Evolutionary conservation across 2,888 invertebrate species (phyloP).

Genomic region (Melinopterus prodromus): DNA sequence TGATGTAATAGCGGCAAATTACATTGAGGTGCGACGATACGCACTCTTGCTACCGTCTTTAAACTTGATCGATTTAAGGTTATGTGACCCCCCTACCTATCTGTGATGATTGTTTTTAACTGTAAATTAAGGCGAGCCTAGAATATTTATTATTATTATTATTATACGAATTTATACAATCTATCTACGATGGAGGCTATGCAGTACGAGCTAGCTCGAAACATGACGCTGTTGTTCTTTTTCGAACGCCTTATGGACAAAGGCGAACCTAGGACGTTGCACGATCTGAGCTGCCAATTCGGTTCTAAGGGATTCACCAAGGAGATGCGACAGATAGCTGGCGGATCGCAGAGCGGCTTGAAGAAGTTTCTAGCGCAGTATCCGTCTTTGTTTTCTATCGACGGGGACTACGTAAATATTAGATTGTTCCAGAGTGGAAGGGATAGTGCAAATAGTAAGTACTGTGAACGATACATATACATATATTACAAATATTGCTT

Average conservation of each 20-base stretch:
- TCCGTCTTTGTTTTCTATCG: conserved; percentile 94
- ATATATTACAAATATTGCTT: too few relatives aligned
- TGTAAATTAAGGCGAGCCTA: conserved; percentile 26
- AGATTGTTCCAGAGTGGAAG: conserved; percentile 78
- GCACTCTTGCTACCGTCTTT: not conserved
- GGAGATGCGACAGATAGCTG: conserved; percentile 96
- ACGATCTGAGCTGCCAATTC: conserved; percentile 98
- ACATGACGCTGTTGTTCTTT: conserved; percentile 97
- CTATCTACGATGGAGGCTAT: conserved; percentile 81
- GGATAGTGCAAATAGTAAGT: conserved; percentile 66
- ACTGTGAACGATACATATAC: not conserved
- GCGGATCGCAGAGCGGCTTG: conserved; percentile 94
- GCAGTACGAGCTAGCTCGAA: conserved; percentile 93
- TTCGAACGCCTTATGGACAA: conserved; percentile 98
- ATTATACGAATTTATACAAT: not conserved
- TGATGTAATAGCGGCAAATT: conserved; percentile 31
- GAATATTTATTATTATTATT: conserved; percentile 11
- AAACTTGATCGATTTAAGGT: conserved; percentile 7
- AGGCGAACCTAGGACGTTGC: conserved; percentile 93
- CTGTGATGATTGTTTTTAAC: conserved; percentile 35
- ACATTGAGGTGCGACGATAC: not conserved
- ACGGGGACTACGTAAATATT: conserved; percentile 90
- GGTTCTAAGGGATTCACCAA: conserved; percentile 99
- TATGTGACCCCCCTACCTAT: conserved; percentile 32
- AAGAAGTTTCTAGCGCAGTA: conserved; percentile 97